phyloP scores from a whole-genome alignment of 2,797 vertebrate species.

The Acrossocheilus fasciatus region DNA sequence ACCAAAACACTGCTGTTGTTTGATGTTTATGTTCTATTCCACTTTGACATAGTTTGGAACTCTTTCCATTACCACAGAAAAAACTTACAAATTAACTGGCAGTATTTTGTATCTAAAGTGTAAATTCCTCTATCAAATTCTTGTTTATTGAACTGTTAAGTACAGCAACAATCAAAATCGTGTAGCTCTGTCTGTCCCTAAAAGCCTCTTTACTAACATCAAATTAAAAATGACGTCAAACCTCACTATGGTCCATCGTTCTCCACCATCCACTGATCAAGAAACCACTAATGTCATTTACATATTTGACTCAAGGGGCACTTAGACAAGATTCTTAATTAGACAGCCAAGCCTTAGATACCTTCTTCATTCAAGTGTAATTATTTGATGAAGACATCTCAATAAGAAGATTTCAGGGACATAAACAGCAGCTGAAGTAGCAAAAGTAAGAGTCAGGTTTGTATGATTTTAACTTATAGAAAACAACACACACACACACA shows the following conservation, averaged over 20 bases:
- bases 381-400: slow-evolving; percentile 23
- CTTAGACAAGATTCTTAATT: slow-evolving; percentile 48
- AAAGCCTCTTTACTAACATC: background rate
- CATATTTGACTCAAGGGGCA: slow-evolving; percentile 43
- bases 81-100: background rate
- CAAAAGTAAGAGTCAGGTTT: background rate
- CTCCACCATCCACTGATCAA: slow-evolving; percentile 1
- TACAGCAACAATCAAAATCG: background rate
- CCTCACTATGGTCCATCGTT: background rate
- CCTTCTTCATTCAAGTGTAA: slow-evolving; percentile 19
- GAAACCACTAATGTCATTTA: slow-evolving; percentile 33
- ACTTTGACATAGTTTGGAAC: background rate
- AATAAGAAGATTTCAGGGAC: background rate
- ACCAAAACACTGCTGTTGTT: background rate
- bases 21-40: background rate
- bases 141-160: background rate
- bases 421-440: slow-evolving; percentile 14
- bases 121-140: background rate
- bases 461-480: background rate
- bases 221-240: background rate
- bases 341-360: slow-evolving; percentile 45
- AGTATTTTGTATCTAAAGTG: background rate
- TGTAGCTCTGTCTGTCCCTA: background rate
- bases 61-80: background rate
- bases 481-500: background rate